phyloP scores from a whole-genome alignment of 1,140 invertebrate species.

The Zaprionus tsacasi region DNA sequence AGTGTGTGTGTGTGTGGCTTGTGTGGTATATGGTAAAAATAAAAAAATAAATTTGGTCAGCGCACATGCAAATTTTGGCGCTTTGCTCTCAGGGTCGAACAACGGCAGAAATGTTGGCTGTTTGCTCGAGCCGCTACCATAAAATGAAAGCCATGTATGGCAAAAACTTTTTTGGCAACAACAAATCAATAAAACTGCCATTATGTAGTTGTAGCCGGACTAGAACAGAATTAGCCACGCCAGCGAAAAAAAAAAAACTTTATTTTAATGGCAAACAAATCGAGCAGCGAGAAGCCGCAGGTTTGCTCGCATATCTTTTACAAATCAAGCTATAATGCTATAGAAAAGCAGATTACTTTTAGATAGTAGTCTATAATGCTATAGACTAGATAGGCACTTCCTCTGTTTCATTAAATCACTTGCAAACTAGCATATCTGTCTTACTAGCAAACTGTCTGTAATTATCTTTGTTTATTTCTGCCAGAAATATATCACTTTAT shows the following conservation, averaged over 20 bases:
- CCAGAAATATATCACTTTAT: neutral
- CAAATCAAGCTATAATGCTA: neutral
- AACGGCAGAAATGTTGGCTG: conserved; percentile 27
- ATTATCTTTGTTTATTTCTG: neutral
- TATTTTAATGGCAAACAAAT: conserved; percentile 27
- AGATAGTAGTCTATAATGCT: neutral
- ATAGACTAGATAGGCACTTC: neutral
- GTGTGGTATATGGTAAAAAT: conserved; percentile 34
- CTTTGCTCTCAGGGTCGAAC: conserved; percentile 61
- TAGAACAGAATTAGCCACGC: conserved; percentile 54
- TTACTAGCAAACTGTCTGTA: neutral
- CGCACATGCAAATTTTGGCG: conserved; percentile 77
- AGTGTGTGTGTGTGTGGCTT: neutral
- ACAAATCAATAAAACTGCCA: conserved; percentile 75
- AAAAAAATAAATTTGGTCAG: conserved; percentile 57
- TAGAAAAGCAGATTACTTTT: too few species aligned
- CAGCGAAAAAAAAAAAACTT: conserved; percentile 19
- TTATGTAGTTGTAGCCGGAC: conserved; percentile 43
- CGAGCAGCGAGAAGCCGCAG: conserved; percentile 28
- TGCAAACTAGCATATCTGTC: neutral
- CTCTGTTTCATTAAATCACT: neutral
- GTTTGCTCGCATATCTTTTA: conserved; percentile 1
- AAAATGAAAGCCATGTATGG: conserved; percentile 58
- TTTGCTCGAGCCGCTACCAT: conserved; percentile 49
- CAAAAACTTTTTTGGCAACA: conserved; percentile 51